Base-by-base conservation (phyloP, 2,797 vertebrate species). In the Chelmon rostratus region DNA sequence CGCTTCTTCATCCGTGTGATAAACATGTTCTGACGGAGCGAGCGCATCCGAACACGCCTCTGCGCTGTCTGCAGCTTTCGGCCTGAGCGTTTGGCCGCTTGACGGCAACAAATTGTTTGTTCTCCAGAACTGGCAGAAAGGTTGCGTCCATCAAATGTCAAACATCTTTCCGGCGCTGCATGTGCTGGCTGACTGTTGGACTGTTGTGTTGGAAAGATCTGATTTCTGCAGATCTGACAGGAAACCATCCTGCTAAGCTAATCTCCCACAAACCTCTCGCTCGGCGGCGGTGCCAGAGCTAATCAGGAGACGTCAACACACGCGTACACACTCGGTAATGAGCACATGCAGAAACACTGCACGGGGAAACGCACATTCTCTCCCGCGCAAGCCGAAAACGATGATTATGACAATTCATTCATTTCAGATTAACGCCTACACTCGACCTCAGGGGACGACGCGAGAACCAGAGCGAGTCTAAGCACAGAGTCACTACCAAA, bases 251-350 rank as follows among this genome's bases (percentile, higher is more conserved):
- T 6, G 83, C 78, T 76, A 50, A 71, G 71, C 61, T 72, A 67
- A 87, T 83, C 79, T 61, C 54, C 67, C 64, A 35, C 57, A 54
- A 78, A 50, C 70, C 75, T 33, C 64, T 49, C 5, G 31, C 61
- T 57, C 11, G 9, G 49, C 33, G 1, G 54, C 16, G 7, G 31
- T 76, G 85, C 78, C 86, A 91, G 83, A 86, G 76, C 79, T 86
- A 85, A 91, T 86, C 88, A 92, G 61, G 38, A 76, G 69, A 82
- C 44, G 23, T 83, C 80, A 81, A 80, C 85, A 73, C 62, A 42
- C 54, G 54, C 68, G 15, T 19, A 38, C 44, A 63, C 61, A 23
- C 53, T 49, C 6, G 0, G 16, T 38, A 59, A 82, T 25, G 70
- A 87, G 38, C 71, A 19, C 57, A 47, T 3, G 47, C 35, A 44